Conservation (phyloP, 2,888 invertebrate genomes). For the Linyphia triangularis region DNA sequence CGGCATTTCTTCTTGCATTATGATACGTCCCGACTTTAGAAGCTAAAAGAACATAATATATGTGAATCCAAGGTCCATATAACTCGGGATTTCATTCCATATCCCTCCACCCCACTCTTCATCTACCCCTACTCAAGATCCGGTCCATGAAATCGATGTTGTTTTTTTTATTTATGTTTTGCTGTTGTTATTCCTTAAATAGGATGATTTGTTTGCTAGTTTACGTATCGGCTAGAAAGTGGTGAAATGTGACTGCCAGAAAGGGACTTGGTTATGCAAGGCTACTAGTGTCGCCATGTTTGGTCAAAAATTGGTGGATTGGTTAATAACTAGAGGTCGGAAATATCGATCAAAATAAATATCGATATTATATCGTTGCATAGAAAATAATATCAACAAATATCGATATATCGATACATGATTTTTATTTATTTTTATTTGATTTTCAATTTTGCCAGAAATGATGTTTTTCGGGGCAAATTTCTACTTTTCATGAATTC, state of each 20-base stretch:
- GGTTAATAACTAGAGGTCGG: not conserved
- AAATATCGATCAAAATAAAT: not conserved
- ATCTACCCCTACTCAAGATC: not conserved
- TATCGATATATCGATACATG: not conserved
- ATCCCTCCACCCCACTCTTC: not conserved
- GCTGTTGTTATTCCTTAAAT: constrained; percentile 29
- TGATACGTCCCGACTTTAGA: not conserved
- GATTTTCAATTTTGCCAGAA: not conserved
- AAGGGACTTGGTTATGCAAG: not conserved
- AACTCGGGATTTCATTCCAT: constrained; percentile 42
- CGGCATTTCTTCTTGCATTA: constrained; percentile 18
- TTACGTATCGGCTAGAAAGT: constrained; percentile 38
- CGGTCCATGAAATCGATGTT: not conserved
- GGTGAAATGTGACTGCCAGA: constrained; percentile 19
- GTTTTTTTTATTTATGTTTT: constrained; percentile 21
- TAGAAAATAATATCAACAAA: not conserved
- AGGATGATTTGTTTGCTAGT: constrained; percentile 64
- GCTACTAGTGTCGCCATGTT: not conserved
- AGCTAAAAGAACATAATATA: constrained; percentile 15
- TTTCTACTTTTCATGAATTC: too few species aligned
- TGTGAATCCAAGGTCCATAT: constrained; percentile 49
- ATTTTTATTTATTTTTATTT: not conserved
- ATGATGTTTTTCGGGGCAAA: too few species aligned
- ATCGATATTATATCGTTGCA: not conserved
- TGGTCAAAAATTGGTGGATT: not conserved